Percentiles rank a stretch among this genome's conserved stretches.
These are phyloP conservation scores for Synanthedon formicaeformis DNA, from an alignment of 2,888 invertebrate genomes.

Conservation along the genomic window DNA sequence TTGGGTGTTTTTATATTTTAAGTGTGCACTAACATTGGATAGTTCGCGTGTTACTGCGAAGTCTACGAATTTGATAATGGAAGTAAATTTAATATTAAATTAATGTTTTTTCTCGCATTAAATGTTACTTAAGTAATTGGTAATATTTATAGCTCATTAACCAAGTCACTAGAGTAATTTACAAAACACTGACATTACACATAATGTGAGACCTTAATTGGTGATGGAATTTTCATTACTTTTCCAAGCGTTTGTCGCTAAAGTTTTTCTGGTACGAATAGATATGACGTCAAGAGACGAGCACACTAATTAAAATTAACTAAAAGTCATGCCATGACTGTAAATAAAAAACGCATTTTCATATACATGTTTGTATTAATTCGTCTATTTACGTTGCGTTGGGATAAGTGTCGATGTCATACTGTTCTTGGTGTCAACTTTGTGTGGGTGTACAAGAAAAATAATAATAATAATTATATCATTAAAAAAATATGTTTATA, in stretches of 20 bases:
- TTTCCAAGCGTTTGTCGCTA: neutral
- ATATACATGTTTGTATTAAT: constrained; percentile 22
- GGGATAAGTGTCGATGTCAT: constrained; percentile 45
- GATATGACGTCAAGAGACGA: neutral
- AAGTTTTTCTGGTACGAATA: neutral
- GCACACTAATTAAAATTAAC: neutral
- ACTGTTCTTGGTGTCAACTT: constrained; percentile 52
- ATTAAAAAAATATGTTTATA: constrained; percentile 15
- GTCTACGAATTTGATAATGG: constrained; percentile 56
- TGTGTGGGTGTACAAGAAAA: constrained; percentile 35
- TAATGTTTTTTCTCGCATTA: constrained; percentile 39
- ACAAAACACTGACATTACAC: neutral
- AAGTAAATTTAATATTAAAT: constrained; percentile 22
- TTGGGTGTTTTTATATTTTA: constrained; percentile 57
- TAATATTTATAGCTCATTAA: constrained; percentile 41
- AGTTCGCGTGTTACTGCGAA: constrained; percentile 22
- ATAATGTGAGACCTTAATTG: neutral
- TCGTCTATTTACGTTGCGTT: constrained; percentile 37
- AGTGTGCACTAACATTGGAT: constrained; percentile 44
- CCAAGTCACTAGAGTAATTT: constrained; percentile 27
- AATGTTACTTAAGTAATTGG: constrained; percentile 39
- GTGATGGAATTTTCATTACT: neutral
- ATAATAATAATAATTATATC: constrained; percentile 20
- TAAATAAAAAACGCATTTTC: constrained; percentile 34
- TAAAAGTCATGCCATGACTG: constrained; percentile 23